Evolutionary conservation across 2,113 vertebrate genomes (phyloP), one percentile per base, ranked within the genome.

Genomic region (Antechinus flavipes): DNA sequence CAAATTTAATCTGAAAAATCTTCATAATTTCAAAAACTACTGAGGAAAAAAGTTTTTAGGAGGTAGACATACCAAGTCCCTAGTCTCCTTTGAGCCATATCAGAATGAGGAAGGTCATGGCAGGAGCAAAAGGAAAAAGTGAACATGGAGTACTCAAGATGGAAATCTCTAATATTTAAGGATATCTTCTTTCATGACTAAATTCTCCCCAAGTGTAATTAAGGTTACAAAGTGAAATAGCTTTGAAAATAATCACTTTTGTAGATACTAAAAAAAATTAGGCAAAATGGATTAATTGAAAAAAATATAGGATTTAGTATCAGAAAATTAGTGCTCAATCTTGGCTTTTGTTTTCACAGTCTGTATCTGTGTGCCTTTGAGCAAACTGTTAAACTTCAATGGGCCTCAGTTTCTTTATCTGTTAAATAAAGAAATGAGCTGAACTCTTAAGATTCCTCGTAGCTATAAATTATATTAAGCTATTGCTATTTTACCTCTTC

Each of bases 181-280:
- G 93, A 23, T 95, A 56, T 68, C 68, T 96, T 96, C 47, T 93
- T 11, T 90, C 89, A 90, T n/a, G 14, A 94, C 90, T 58, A 94
- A 95, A 95, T 90, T 54, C 23, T 47, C 47, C 90, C 90, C 49
- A 52, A 49, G 46, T 49, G 2, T 90, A 49, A 50, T 90, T 52
- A 7, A 90, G 24, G 24, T 49, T 50, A 6, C 50, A 30, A 90
- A 27, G 90, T 30, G 27, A 90, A 90, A 90, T 50, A 50, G 0
- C 24, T 27, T 46, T 90, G 89, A 50, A 90, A 90, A 49, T 50
- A 90, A 42, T 84, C 68, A 42, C n/a, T 84, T 50, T 90, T 90
- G 49, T 30, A 50, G 35, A 12, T n/a, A 50, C 47, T 50, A 49
- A 90, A 6, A 47, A 8, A 90, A 0, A 50, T 3, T 16, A 90